These are phyloP conservation scores for Edolisoma coerulescens DNA, from an alignment of 2,113 vertebrate genomes.

Conservation along the genomic window DNA sequence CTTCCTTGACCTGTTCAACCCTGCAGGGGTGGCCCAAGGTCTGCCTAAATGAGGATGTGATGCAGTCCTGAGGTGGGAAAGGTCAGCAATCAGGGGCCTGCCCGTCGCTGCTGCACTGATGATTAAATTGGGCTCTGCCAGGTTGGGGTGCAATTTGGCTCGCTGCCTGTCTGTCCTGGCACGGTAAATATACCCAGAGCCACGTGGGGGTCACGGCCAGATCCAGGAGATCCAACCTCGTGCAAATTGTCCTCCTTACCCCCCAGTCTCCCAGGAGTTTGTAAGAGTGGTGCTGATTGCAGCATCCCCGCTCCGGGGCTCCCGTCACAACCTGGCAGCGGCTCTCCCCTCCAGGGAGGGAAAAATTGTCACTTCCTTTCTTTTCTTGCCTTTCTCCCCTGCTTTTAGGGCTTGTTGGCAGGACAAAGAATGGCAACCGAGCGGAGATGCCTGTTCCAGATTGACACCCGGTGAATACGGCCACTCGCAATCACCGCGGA, in stretches of 20 bases:
- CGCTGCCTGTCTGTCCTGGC: neutral
- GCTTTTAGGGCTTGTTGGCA: neutral
- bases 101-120: accelerated
- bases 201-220: neutral
- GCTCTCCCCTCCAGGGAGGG: neutral
- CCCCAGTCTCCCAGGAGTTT: neutral
- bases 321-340: neutral
- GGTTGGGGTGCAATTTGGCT: neutral
- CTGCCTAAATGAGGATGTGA: neutral
- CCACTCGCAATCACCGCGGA: neutral
- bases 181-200: neutral
- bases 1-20: neutral
- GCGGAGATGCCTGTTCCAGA: neutral
- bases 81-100: neutral
- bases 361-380: neutral
- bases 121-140: neutral
- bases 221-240: neutral
- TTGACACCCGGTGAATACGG: neutral
- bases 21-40: neutral
- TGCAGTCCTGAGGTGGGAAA: neutral
- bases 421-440: neutral
- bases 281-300: neutral
- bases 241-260: neutral
- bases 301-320: accelerated
- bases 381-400: accelerated